Base-by-base conservation (phyloP, 2,113 vertebrate genomes). In the Hippoglossus stenolepis region DNA sequence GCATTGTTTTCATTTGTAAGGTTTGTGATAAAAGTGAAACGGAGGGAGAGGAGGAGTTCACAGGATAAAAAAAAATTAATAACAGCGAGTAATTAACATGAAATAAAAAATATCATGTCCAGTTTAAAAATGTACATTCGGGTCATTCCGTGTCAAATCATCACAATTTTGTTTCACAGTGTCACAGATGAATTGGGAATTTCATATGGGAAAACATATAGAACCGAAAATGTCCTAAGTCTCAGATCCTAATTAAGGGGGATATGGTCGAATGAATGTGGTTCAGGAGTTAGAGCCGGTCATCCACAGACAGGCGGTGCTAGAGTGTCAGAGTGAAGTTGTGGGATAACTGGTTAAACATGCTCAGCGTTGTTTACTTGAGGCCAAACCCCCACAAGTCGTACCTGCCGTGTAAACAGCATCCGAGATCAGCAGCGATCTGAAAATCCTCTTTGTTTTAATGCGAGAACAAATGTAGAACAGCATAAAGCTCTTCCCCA, bases 401-500 rank as follows among this genome's bases (percentile, higher is more conserved):
- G 1, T 20, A 73, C 26, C 18, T 24, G 18, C 4, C 10, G 1
- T 51, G 31, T 58, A n/a, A 74, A 65, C 28, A 38, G 2, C 13
- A 78, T 53, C 49, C 5, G 54, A 9, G 8, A 66, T 35, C 21
- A 17, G 14, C 64, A 45, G 31, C 5, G 28, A 49, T 18, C 60
- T 15, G 43, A 77, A 69, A 69, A 10, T 24, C n/a, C n/a, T 53
- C 70, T 84, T n/a, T 49, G 13, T 28, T 59, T 20, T 7, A 31
- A 56, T 47, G n/a, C 4, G 28, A 63, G 31, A 20, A 40, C n/a
- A 62, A 62, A 75, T 7, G 45, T 45, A 21, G 35, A 17, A 2
- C 11, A 82, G 51, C 15, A 69, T 24, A 73, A 77, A 83, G 60
- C 72, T 75, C 69, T 77, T 14, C 47, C 26, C 23, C 56, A 5